Conservation (phyloP, 2,888 invertebrate genomes). For the Hypena proboscidalis region DNA sequence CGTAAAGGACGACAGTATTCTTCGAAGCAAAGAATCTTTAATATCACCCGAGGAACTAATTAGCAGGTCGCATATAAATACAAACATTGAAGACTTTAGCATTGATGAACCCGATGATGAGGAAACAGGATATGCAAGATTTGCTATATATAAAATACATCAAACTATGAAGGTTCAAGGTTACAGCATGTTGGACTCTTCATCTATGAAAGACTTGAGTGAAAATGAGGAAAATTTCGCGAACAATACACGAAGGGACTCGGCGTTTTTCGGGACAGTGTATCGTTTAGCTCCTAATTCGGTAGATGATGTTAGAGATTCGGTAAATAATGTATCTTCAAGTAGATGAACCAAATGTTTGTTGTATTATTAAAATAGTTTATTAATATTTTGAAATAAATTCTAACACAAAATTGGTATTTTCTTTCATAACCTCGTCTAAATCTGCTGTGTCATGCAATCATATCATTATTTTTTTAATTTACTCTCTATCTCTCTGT, state of each 20-base stretch:
- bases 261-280: constrained; percentile 52
- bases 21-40: constrained; percentile 4
- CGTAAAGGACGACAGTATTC: constrained; percentile 2
- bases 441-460: neutral
- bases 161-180: constrained; percentile 60
- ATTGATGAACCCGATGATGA: constrained; percentile 52
- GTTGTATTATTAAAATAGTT: too few species aligned
- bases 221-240: constrained; percentile 42
- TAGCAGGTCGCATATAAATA: constrained; percentile 7
- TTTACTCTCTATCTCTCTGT: neutral
- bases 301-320: constrained; percentile 55
- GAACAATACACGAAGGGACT: constrained; percentile 40
- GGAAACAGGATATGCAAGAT: constrained; percentile 63
- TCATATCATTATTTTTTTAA: neutral
- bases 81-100: constrained; percentile 49
- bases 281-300: constrained; percentile 65
- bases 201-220: constrained; percentile 66
- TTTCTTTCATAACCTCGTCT: neutral
- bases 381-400: too few species aligned
- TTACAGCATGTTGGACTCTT: constrained; percentile 67
- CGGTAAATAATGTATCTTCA: constrained; percentile 58
- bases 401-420: neutral
- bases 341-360: constrained; percentile 27
- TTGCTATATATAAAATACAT: constrained; percentile 70
- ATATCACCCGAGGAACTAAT: constrained; percentile 2